Conservation (phyloP, 2,113 vertebrate species). For the Cyanoliseus patagonus region DNA sequence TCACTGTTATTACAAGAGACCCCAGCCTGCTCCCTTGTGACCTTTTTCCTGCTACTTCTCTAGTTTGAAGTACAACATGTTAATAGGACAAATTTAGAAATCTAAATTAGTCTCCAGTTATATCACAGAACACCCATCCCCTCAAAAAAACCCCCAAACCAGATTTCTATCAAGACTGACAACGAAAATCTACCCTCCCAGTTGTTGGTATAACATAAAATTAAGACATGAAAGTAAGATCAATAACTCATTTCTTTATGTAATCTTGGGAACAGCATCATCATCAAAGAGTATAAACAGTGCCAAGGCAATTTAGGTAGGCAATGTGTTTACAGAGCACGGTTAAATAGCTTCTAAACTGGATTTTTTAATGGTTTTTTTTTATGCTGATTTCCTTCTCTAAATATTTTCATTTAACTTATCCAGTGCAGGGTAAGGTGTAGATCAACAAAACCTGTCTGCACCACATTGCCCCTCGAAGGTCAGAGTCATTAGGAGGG, state of each 20-base stretch:
- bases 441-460: not conserved
- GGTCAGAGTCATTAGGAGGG: not conserved
- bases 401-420: not conserved
- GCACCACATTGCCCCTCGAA: not conserved
- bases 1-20: not conserved
- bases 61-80: not conserved
- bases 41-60: not conserved
- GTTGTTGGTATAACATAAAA: not conserved
- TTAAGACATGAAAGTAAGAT: not conserved
- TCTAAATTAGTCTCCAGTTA: not conserved
- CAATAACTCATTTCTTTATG: constrained; percentile 16
- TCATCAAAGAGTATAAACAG: not conserved
- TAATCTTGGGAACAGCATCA: not conserved
- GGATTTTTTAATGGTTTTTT: not conserved
- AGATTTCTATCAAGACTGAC: not conserved
- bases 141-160: not conserved
- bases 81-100: not conserved
- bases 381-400: not conserved
- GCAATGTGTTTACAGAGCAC: not conserved
- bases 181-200: not conserved
- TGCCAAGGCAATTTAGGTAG: not conserved
- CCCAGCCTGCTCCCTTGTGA: not conserved
- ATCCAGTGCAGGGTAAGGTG: not conserved
- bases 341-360: not conserved
- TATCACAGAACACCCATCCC: not conserved